Conservation (phyloP, 2,113 vertebrate species). For the Chionomys nivalis region DNA sequence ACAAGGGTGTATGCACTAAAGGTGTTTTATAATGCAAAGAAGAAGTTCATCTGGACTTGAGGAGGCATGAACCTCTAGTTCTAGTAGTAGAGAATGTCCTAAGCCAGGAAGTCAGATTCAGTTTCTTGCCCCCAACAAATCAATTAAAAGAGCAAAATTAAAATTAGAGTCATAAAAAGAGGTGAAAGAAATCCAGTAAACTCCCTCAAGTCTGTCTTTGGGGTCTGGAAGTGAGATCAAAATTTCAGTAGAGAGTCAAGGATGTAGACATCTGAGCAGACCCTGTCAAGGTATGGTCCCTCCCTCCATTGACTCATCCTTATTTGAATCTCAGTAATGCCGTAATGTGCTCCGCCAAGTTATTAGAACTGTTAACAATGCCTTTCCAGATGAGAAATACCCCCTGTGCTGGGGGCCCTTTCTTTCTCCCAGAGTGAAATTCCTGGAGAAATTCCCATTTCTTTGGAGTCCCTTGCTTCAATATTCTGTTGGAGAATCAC, state of each 20-base stretch:
- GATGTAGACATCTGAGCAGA: not conserved
- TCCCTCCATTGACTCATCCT: not conserved
- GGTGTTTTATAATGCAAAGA: not conserved
- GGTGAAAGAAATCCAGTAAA: not conserved
- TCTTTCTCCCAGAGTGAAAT: not conserved
- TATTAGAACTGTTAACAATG: not conserved
- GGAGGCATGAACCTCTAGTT: not conserved
- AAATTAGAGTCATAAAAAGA: not conserved
- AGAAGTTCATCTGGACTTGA: not conserved
- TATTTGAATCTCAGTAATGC: not conserved
- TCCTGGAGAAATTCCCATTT: not conserved
- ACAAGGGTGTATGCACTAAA: not conserved
- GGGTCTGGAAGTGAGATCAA: not conserved
- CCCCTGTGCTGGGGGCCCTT: rapidly evolving
- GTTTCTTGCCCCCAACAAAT: not conserved
- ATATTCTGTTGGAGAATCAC: not conserved
- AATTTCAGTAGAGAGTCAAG: not conserved
- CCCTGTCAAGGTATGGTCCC: not conserved
- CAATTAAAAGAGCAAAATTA: not conserved
- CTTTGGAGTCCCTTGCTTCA: not conserved
- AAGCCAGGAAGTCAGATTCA: not conserved
- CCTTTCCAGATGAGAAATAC: not conserved
- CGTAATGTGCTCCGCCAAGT: not conserved
- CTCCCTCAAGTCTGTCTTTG: not conserved
- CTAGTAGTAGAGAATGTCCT: not conserved